These are phyloP conservation scores for Chrysodeixis includens DNA, from an alignment of 2,888 invertebrate genomes.

Conservation along the genomic window DNA sequence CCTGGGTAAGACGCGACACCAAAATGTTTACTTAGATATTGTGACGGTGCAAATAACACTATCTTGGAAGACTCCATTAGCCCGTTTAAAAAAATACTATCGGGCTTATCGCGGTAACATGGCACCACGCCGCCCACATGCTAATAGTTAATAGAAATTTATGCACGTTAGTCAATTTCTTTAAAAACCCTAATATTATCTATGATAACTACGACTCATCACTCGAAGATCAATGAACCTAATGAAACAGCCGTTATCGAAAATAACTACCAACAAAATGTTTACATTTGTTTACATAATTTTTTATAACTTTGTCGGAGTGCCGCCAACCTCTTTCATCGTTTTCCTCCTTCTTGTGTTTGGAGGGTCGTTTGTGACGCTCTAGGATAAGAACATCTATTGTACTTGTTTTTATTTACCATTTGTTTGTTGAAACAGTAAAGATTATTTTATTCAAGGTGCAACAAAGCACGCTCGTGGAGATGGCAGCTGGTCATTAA, in stretches of 20 bases:
- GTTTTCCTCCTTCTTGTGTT: neutral
- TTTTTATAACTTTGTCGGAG: neutral
- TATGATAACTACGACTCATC: too few relatives aligned
- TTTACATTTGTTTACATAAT: neutral
- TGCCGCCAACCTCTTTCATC: neutral
- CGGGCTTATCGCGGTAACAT: too few relatives aligned
- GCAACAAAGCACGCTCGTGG: neutral
- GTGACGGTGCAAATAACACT: too few relatives aligned
- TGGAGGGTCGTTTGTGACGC: neutral
- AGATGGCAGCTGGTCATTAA: neutral
- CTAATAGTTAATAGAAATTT: too few relatives aligned
- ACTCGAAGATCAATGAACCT: neutral
- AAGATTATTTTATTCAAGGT: slow-evolving; percentile 1
- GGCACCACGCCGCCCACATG: too few relatives aligned
- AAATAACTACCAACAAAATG: neutral
- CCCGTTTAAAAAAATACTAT: too few relatives aligned
- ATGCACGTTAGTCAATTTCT: too few relatives aligned
- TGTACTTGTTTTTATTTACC: slow-evolving; percentile 5
- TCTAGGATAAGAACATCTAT: slow-evolving; percentile 1
- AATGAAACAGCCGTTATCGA: neutral
- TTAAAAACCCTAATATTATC: too few relatives aligned
- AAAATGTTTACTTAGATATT: neutral
- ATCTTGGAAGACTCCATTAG: too few relatives aligned
- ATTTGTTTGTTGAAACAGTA: neutral
- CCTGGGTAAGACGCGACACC: neutral